Conservation (phyloP, 2,113 vertebrate genomes). For the Chrysemys picta region DNA sequence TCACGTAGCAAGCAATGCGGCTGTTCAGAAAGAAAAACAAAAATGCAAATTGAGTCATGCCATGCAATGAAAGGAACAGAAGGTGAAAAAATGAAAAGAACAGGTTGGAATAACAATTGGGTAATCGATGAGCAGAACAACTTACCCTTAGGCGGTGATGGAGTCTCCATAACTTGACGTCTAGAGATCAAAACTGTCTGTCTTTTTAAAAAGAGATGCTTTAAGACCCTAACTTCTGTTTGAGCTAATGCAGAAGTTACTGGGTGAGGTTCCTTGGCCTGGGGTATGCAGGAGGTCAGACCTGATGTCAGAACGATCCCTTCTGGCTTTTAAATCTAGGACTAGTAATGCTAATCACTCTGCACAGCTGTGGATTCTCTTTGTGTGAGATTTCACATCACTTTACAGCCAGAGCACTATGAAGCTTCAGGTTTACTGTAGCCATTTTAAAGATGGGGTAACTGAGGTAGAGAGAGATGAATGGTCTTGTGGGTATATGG, state of each 20-base stretch:
- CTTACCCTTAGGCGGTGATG: background rate
- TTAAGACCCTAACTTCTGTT: too few relatives aligned
- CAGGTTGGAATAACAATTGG: background rate
- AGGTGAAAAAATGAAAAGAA: background rate
- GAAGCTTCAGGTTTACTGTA: background rate
- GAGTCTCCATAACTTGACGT: background rate
- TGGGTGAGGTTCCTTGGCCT: background rate
- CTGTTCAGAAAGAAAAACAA: conserved; percentile 69
- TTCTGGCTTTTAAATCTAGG: background rate
- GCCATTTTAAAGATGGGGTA: background rate
- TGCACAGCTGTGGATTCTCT: background rate
- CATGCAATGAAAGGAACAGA: background rate
- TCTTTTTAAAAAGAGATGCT: background rate
- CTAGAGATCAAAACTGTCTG: background rate
- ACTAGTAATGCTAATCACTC: background rate
- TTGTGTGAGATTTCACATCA: background rate
- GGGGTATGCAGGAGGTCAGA: background rate
- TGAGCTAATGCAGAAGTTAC: background rate
- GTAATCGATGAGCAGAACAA: background rate
- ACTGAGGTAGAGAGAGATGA: background rate
- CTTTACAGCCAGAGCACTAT: background rate
- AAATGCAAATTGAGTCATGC: background rate
- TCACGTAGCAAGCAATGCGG: conserved; percentile 92
- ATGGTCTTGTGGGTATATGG: background rate
- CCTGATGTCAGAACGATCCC: background rate